Conservation (phyloP, 2,888 invertebrate genomes). For the Drosophila limbata region DNA sequence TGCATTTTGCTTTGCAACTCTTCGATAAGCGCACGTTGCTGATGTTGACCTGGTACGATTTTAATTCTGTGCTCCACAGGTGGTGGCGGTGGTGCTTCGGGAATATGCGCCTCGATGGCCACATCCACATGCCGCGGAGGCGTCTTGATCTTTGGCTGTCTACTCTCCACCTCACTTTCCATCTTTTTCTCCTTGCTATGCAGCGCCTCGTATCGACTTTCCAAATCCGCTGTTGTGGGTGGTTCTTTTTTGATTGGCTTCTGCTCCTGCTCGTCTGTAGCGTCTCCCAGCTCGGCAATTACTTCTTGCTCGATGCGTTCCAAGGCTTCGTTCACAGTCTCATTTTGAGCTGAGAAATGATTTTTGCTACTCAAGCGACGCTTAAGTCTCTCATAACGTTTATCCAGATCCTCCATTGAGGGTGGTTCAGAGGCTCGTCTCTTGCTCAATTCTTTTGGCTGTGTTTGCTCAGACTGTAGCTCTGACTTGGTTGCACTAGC, state of each 20-base stretch:
- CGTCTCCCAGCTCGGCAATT: constrained; percentile 46
- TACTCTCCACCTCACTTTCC: neutral
- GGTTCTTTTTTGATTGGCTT: constrained; percentile 43
- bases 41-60: constrained; percentile 43
- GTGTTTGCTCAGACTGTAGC: constrained; percentile 4
- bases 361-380: constrained; percentile 69
- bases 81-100: constrained; percentile 68
- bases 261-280: constrained; percentile 2
- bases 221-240: constrained; percentile 68
- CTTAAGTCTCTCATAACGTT: constrained; percentile 75
- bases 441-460: constrained; percentile 42
- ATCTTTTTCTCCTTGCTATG: constrained; percentile 51
- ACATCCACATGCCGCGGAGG: constrained; percentile 55
- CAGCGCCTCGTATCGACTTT: constrained; percentile 69
- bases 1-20: constrained; percentile 79
- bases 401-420: constrained; percentile 79
- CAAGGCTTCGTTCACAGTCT: constrained; percentile 64
- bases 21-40: constrained; percentile 76
- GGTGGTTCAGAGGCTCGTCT: constrained; percentile 77
- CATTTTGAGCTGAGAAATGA: constrained; percentile 39
- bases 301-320: constrained; percentile 69
- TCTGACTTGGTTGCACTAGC: neutral
- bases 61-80: constrained; percentile 37
- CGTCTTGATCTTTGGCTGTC: constrained; percentile 13
- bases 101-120: constrained; percentile 69